These are phyloP conservation scores for Spinus pinus DNA, from an alignment of 2,797 vertebrate genomes.

Conservation along the genomic window DNA sequence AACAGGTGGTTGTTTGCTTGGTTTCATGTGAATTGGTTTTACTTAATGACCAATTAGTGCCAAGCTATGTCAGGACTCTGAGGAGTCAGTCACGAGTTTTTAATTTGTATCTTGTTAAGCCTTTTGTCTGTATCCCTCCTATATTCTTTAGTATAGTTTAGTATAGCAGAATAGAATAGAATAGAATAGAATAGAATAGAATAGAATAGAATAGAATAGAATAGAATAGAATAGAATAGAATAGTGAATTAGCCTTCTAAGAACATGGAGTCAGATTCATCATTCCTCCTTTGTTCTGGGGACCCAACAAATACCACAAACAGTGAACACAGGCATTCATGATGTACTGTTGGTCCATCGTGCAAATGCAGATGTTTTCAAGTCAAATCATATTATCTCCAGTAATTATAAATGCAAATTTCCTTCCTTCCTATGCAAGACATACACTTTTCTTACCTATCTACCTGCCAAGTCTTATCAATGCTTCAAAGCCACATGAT, in stretches of 20 bases:
- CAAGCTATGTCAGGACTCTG: neutral
- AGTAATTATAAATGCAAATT: neutral
- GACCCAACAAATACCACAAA: neutral
- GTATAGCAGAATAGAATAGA: too few relatives aligned
- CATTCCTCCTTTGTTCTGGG: neutral
- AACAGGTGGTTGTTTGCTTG: neutral
- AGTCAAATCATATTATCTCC: neutral
- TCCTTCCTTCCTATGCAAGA: neutral
- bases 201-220: too few relatives aligned
- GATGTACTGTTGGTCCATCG: neutral
- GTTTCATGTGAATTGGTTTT: neutral
- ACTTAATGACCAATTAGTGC: neutral
- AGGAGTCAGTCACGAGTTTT: neutral
- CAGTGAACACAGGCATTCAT: rapidly evolving
- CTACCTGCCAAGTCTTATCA: neutral
- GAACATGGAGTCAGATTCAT: neutral
- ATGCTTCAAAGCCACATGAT: neutral
- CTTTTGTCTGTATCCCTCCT: too few relatives aligned
- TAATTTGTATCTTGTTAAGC: too few relatives aligned
- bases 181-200: too few relatives aligned
- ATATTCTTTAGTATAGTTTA: too few relatives aligned
- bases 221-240: too few relatives aligned
- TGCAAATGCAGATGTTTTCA: neutral
- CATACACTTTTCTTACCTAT: neutral
- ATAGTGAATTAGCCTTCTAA: neutral